Base-by-base conservation (phyloP, 2,888 invertebrate species). In the Omphaloscelis lunosa region DNA sequence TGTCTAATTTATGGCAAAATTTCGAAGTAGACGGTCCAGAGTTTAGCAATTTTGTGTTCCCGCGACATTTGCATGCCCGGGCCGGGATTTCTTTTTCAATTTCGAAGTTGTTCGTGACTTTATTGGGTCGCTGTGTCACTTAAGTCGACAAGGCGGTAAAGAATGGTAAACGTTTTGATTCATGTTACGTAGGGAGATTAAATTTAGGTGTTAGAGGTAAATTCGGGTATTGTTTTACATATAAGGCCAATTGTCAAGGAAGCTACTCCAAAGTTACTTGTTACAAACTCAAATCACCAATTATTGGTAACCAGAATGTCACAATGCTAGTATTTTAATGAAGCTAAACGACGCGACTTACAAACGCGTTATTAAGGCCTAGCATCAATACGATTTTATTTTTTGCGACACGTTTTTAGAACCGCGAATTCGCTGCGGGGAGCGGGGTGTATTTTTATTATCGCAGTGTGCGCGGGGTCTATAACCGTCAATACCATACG, bases 61-160 rank as follows among this genome's bases (percentile, higher is more conserved):
- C 85, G 68, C 90, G 86, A 91, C 91, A 94, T 95, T 95, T 95
- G 94, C 95, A 94, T 95, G 91, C 88, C 72, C 89, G 81, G 89
- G 81, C 90, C 81, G 89, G 85, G 93, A 94, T 95, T 96, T 94
- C 95, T 95, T 96, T 95, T 95, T 94, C 95, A 95, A 95, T 96
- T 95, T 94, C 91, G 86, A 93, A 93, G 92, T 95, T 95, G 94
- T 95, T 93, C 93, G 86, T 78, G 88, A 91, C 91, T 95, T 95
- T 95, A 95, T 95, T 95, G 94, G 92, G 90, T 86, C 87, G 87
- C 88, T 90, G 93, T 93, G 94, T 93, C 94, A 93, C 91, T 91
- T 89, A 91, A 90, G 86, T 84, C 91, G 92, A 93, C 92, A 91
- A 90, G 79, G 78, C 85, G 77, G 88, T 89, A 83, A 88, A 83